Conservation (phyloP, 2,797 vertebrate species). For the Pseudochaenichthys georgianus region DNA sequence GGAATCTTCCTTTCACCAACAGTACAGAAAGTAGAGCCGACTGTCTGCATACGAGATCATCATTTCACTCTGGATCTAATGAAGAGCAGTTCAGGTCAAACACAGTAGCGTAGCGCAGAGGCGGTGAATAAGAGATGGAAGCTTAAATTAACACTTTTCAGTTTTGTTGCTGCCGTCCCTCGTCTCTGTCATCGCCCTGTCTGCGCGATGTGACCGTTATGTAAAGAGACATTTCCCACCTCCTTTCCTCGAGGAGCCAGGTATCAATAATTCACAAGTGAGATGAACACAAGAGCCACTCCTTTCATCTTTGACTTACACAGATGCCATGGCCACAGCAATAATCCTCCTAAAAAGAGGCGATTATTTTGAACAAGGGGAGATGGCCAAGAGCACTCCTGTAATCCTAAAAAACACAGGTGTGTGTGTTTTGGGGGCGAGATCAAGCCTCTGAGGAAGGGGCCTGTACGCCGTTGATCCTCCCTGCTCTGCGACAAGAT, state of each 20-base stretch:
- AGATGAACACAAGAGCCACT: constrained; percentile 76
- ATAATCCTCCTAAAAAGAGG: constrained; percentile 69
- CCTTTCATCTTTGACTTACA: constrained; percentile 74
- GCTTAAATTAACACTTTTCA: constrained; percentile 53
- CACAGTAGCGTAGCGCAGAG: constrained; percentile 25
- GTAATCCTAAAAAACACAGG: constrained; percentile 68
- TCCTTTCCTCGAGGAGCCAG: constrained; percentile 52
- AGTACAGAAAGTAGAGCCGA: constrained; percentile 42
- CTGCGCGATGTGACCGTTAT: constrained; percentile 59
- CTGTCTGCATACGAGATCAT: constrained; percentile 43
- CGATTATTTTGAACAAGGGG: constrained; percentile 64
- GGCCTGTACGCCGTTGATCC: constrained; percentile 59
- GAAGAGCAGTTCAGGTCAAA: constrained; percentile 61
- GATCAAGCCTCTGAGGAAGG: constrained; percentile 70
- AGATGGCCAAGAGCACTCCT: constrained; percentile 49
- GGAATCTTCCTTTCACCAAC: constrained; percentile 35
- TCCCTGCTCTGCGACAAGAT: constrained; percentile 72
- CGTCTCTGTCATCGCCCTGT: constrained; percentile 39
- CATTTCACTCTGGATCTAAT: constrained; percentile 54
- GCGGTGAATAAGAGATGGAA: constrained; percentile 58
- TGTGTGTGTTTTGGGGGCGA: constrained; percentile 68
- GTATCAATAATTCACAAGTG: constrained; percentile 86
- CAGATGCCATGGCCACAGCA: constrained; percentile 70
- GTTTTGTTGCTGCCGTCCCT: constrained; percentile 42
- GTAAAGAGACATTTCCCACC: constrained; percentile 63